Conservation (phyloP, 53 echinoderm and acorn worm species). For the Paracentrotus lividus region DNA sequence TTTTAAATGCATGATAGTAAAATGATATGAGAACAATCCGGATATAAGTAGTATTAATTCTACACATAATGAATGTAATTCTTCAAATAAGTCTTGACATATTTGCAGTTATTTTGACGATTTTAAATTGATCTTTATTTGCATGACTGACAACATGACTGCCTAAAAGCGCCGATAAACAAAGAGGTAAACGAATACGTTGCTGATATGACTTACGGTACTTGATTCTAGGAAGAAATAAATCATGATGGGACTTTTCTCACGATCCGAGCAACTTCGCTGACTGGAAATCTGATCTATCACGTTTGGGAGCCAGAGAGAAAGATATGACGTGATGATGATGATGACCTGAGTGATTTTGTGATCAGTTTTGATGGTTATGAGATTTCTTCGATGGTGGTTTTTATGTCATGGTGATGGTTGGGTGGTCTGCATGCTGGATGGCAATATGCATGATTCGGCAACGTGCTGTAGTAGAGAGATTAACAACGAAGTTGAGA, state of each 20-base stretch:
- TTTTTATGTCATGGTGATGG: not conserved
- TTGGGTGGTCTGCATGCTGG: not conserved
- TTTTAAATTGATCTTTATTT: too few species aligned
- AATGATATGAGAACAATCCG: too few species aligned
- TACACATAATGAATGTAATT: too few species aligned
- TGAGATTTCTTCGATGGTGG: not conserved
- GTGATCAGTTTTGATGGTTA: constrained; percentile 36
- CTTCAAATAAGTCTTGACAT: too few species aligned
- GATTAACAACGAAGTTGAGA: too few species aligned
- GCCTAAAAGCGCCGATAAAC: constrained; percentile 41
- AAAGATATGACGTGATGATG: constrained; percentile 56
- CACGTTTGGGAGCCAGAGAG: constrained; percentile 44
- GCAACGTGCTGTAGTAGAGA: too few species aligned
- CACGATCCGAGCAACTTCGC: not conserved
- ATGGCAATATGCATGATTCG: not conserved
- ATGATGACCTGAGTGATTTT: constrained; percentile 52
- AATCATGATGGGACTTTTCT: not conserved
- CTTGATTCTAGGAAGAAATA: constrained; percentile 44
- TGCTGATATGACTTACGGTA: constrained; percentile 48
- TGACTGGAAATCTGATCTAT: constrained; percentile 30
- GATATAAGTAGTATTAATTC: too few species aligned
- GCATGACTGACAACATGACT: constrained; percentile 14
- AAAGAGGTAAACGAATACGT: constrained; percentile 29
- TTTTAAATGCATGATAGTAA: too few species aligned
- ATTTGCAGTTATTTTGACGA: too few species aligned